Base-by-base conservation (phyloP, 2,113 vertebrate genomes). In the Laterallus jamaicensis region DNA sequence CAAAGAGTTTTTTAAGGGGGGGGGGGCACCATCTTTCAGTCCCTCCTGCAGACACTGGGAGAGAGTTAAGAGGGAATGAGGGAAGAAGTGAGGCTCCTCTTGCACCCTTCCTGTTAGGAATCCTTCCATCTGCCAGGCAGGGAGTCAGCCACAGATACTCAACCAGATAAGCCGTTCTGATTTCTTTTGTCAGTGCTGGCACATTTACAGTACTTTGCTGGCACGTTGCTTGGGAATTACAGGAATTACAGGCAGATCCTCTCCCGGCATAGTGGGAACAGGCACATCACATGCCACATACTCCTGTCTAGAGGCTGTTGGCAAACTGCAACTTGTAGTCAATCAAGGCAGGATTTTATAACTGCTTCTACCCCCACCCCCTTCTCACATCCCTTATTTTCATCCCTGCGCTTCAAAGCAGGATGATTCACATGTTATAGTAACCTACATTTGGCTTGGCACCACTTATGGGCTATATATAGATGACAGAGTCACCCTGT, bases 371-470 rank as follows among this genome's bases (percentile, higher is more conserved):
- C 88, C 94, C 94, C 75, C 90, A 64, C 76, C 90, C 80, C 84
- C 67, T 90, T 77, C 73, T 86, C 82, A 40, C 86, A 39, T 62
- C 32, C 60, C 74, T 69, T 31, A 9, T 62, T 91, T 58, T 42
- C 90, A 82, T 75, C 60, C 67, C 28, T 50, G 59, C 64, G 86
- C 76, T 74, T 50, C 86, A 92, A 39, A 95, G 88, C 69, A 39
- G 88, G 71, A 60, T 96, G 93, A 93, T 84, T 95, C 95, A 70
- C 85, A 63, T 76, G 91, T 28, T 90, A 93, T 40, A 94, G 94
- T 94, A 85, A 97, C 96, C 96, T 94, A 95, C 92, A 97, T 95
- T 95, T 82, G 73, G 32, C 86, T 85, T 87, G 95, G 96, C 95
- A 96, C 83, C 58, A 20, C 82, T 68, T 49, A 14, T 17, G n/a